A percentile compares a stretch with the other conserved stretches of the same genome.
Conservation (phyloP, 23 tunicate genomes). For the Clavelina lepadiformis region DNA sequence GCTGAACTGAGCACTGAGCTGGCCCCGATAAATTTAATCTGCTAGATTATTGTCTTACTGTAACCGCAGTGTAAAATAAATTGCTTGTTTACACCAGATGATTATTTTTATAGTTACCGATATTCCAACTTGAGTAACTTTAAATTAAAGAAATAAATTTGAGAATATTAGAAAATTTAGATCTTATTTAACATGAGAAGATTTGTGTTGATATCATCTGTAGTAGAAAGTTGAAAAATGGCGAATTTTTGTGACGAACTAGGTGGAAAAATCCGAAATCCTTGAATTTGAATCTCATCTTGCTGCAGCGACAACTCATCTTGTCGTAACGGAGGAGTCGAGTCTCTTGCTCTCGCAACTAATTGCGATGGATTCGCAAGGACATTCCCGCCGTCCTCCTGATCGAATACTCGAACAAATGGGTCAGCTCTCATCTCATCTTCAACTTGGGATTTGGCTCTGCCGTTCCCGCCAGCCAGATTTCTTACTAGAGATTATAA, state of each 20-base stretch:
- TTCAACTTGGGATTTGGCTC: slow-evolving; percentile 53
- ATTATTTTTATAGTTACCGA: too few relatives aligned
- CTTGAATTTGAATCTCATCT: slow-evolving; percentile 82
- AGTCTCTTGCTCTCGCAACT: slow-evolving; percentile 80
- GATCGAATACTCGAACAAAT: slow-evolving; percentile 62
- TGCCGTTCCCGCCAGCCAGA: slow-evolving; percentile 86
- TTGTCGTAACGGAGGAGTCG: slow-evolving; percentile 59
- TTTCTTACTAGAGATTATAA: slow-evolving; percentile 71
- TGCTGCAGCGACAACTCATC: slow-evolving; percentile 83
- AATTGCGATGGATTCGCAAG: slow-evolving; percentile 79
- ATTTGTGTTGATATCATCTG: too few relatives aligned
- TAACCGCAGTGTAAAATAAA: too few relatives aligned
- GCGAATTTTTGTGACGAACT: background rate
- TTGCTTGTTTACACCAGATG: too few relatives aligned
- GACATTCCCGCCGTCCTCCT: slow-evolving; percentile 80
- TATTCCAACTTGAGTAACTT: too few relatives aligned
- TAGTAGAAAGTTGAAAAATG: too few relatives aligned
- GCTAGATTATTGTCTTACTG: too few relatives aligned
- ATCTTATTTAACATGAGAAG: too few relatives aligned
- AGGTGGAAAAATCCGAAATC: slow-evolving; percentile 81
- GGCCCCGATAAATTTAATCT: too few relatives aligned
- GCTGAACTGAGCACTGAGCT: too few relatives aligned
- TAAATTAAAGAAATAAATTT: too few relatives aligned
- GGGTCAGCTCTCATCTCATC: slow-evolving; percentile 23
- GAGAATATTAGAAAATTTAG: too few relatives aligned